These are phyloP conservation scores for Habroteleia sp. DNA, from an alignment of 2,888 invertebrate species.

Conservation along the genomic window DNA sequence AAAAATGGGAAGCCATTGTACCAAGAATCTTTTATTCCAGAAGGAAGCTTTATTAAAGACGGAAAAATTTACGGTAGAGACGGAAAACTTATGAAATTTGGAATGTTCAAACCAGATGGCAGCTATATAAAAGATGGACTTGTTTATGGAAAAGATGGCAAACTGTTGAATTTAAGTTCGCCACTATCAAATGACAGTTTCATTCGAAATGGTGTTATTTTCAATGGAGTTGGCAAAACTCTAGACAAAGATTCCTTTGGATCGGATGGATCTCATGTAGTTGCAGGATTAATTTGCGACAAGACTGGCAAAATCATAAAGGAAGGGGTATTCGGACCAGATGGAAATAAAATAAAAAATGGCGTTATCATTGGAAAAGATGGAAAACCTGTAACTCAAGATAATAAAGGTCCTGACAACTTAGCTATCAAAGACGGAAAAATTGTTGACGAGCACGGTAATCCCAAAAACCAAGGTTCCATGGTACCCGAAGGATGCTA, in stretches of 20 bases:
- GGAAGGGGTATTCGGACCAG: conserved; percentile 76
- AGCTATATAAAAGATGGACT: conserved; percentile 77
- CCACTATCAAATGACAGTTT: conserved; percentile 75
- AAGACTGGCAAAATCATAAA: conserved; percentile 73
- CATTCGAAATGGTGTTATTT: conserved; percentile 76
- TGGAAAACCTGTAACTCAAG: conserved; percentile 75
- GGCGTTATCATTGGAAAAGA: conserved; percentile 76
- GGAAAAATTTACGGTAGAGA: conserved; percentile 75
- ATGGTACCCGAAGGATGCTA: conserved; percentile 77
- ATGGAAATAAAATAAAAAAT: conserved; percentile 75
- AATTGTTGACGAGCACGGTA: conserved; percentile 73
- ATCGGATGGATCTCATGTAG: conserved; percentile 77
- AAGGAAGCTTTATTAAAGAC: conserved; percentile 75
- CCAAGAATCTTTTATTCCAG: conserved; percentile 77
- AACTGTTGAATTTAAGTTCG: conserved; percentile 72
- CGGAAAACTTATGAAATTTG: conserved; percentile 74
- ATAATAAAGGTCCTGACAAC: conserved; percentile 76
- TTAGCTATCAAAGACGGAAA: conserved; percentile 75
- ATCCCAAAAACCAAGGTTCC: conserved; percentile 73
- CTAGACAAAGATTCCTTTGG: conserved; percentile 74
- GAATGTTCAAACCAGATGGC: conserved; percentile 77
- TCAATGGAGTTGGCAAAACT: conserved; percentile 71
- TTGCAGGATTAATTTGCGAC: conserved; percentile 73
- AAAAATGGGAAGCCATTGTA: conserved; percentile 75
- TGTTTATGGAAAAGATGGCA: conserved; percentile 75